Percentiles rank a stretch among this genome's conserved stretches.
phyloP scores from a whole-genome alignment of 2,113 vertebrate species.

The Crypturellus undulatus region DNA sequence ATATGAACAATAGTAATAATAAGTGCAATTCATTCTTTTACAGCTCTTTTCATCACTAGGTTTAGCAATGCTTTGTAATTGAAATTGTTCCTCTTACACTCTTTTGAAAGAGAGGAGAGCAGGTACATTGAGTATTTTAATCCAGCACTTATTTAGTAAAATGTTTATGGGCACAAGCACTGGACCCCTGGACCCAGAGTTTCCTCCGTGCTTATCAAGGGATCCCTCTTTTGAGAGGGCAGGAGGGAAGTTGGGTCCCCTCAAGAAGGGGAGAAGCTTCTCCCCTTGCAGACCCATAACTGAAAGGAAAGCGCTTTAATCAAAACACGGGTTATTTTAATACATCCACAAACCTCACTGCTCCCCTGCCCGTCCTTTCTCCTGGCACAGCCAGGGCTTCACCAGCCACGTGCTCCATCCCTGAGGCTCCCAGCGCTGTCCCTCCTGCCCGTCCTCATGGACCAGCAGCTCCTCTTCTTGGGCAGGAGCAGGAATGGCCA shows the following conservation, averaged over 20 bases:
- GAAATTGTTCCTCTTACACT: background rate
- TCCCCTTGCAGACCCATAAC: background rate
- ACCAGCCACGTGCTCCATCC: background rate
- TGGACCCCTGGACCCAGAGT: background rate
- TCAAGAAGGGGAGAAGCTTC: background rate
- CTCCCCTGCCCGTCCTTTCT: background rate
- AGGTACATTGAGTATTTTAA: background rate
- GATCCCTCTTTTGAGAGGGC: background rate
- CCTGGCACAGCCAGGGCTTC: background rate
- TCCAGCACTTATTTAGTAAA: background rate
- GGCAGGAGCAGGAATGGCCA: background rate
- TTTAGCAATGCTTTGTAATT: background rate
- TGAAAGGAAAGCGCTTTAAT: background rate
- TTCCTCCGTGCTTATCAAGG: background rate
- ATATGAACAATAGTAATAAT: background rate
- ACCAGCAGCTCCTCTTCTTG: background rate
- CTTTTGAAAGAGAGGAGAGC: background rate
- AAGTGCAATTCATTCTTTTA: background rate
- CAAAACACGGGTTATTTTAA: background rate
- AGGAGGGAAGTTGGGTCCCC: background rate
- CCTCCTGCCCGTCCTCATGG: background rate
- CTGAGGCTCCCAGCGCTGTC: background rate
- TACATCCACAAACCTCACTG: background rate
- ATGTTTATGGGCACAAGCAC: rapidly evolving
- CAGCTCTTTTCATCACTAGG: background rate